phyloP scores from a whole-genome alignment of 2,113 vertebrate genomes.

The Myrmecophaga tridactyla region DNA sequence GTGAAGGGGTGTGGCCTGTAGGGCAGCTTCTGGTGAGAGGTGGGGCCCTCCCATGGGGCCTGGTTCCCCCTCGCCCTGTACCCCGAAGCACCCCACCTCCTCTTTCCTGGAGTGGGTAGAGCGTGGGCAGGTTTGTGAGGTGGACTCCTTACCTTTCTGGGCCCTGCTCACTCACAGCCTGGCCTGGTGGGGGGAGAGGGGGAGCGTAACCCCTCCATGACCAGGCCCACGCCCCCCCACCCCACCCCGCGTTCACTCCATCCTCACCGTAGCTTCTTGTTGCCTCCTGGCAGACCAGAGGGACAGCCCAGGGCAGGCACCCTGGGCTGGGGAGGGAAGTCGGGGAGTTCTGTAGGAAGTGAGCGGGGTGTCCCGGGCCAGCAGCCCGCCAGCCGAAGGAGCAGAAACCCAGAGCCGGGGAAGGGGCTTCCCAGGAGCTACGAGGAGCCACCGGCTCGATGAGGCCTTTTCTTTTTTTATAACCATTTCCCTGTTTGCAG shows the following conservation, averaged over 20 bases:
- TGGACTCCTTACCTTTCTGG: not conserved
- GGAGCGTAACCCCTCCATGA: not conserved
- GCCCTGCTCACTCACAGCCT: not conserved
- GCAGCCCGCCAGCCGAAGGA: constrained; percentile 70
- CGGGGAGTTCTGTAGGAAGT: constrained; percentile 46
- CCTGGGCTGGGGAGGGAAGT: constrained; percentile 62
- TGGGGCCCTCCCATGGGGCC: too few species aligned
- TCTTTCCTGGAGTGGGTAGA: not conserved
- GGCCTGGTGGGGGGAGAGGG: not conserved
- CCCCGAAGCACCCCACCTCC: not conserved
- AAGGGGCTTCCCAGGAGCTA: too few species aligned
- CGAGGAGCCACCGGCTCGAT: constrained; percentile 3
- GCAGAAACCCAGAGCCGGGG: constrained; percentile 63
- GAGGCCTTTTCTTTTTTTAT: constrained; percentile 43
- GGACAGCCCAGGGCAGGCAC: not conserved
- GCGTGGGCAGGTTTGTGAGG: not conserved
- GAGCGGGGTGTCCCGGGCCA: constrained; percentile 49
- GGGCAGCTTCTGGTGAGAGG: too few species aligned
- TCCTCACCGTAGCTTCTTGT: not conserved
- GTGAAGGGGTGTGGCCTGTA: too few species aligned
- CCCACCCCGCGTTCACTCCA: fast-evolving
- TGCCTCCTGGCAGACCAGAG: not conserved
- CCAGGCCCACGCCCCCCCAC: too few species aligned
- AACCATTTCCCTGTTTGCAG: constrained; percentile 78
- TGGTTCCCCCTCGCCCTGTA: too few species aligned